phyloP scores from a whole-genome alignment of 2,113 vertebrate species.

The Urocitellus parryii region DNA sequence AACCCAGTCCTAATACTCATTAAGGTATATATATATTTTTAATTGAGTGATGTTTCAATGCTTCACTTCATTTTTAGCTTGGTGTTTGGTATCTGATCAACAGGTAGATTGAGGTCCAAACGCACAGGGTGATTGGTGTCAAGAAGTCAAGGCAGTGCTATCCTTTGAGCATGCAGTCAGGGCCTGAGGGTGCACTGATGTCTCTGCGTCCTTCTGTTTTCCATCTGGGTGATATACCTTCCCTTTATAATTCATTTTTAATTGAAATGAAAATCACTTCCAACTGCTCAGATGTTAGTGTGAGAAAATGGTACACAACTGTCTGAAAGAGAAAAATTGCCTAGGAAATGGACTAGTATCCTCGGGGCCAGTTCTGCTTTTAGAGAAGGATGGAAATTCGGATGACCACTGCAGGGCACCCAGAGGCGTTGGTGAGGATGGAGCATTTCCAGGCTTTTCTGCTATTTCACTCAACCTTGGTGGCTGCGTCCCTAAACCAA shows the following conservation, averaged over 20 bases:
- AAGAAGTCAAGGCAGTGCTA: not conserved
- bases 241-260: not conserved
- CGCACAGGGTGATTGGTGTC: not conserved
- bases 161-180: not conserved
- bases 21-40: not conserved
- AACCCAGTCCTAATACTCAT: too few relatives aligned
- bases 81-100: not conserved
- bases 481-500: not conserved
- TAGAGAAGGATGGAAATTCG: too few relatives aligned
- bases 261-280: not conserved
- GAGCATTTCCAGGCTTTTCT: too few relatives aligned
- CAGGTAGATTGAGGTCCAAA: not conserved
- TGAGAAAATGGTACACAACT: not conserved
- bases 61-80: not conserved
- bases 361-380: not conserved
- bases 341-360: not conserved
- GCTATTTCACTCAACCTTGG: not conserved
- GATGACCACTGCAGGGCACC: too few relatives aligned
- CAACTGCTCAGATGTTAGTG: not conserved
- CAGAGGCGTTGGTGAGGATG: accelerated
- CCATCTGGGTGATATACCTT: too few relatives aligned
- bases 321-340: not conserved
- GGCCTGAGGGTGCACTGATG: accelerated
- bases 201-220: not conserved
- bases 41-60: not conserved